Base-by-base conservation (phyloP, 1,140 invertebrate species). In the Drosophila pectinifera region DNA sequence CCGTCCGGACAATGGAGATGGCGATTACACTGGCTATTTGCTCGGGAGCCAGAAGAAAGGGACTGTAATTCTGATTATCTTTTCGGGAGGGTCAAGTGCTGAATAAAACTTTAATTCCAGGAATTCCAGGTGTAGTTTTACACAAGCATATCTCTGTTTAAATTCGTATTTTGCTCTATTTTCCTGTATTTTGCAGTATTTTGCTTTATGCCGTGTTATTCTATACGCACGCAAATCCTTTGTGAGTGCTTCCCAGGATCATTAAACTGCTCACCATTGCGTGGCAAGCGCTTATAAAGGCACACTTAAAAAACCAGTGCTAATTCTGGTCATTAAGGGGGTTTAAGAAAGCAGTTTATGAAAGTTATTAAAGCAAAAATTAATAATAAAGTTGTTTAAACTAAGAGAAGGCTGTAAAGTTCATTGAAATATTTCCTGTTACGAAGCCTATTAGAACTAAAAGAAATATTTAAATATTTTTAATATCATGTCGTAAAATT, bases 211-310 rank as follows among this genome's bases (percentile, higher is more conserved):
- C 49, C 38, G 39, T 69, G n/a, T 26, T 39, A 57, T 41, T 70
- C 8, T 39, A 45, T 34, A 41, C 10, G 36, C 43, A 39, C 69
- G 34, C 20, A 54, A 74, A 74, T 55, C 58, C 69, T 22, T 62
- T 65, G 38, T 34, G 31, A 61, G 49, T 85, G 76, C 75, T 62
- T 59, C 43, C 34, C 59, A 62, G 73, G 56, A 58, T 69, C 80
- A 84, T 84, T 84, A 84, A 69, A 56, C 67, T 63, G 72, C 43
- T 56, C 49, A 36, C 67, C 63, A 85, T 77, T 80, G 81, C 59
- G 73, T 78, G 62, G 36, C 26, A 78, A 74, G 77, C 14, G 24
- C 4, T 18, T 36, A n/a, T 53, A 22, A 53, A 24, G 28, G 31
- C 28, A 51, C 64, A 65, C 58, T 63, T 1, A 41, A 49, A 48